Conservation (phyloP, 1,140 invertebrate species). For the Papilio glaucus region DNA sequence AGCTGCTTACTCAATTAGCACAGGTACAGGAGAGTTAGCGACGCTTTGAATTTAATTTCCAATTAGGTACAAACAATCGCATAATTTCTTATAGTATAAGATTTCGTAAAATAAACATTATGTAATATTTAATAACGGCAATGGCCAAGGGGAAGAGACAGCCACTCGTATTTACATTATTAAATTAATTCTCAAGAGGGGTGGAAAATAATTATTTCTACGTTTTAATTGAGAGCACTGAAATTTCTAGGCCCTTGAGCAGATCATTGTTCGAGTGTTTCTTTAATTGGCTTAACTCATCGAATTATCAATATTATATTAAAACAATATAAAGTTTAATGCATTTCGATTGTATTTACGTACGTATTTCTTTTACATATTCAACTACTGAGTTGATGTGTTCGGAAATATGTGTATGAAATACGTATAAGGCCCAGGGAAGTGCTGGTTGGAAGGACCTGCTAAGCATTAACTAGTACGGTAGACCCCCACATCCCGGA, state of each 20-base stretch:
- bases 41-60: neutral
- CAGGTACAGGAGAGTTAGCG: neutral
- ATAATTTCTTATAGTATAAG: conserved; percentile 29
- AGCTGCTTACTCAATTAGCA: neutral
- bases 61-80: conserved; percentile 25
- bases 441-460: conserved; percentile 37
- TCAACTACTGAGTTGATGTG: too few species aligned
- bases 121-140: conserved; percentile 47
- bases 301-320: conserved; percentile 11
- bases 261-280: conserved; percentile 53
- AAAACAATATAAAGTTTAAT: neutral
- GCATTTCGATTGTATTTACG: neutral
- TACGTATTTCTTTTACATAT: too few species aligned
- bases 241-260: conserved; percentile 72
- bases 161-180: conserved; percentile 60
- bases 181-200: conserved; percentile 77
- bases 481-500: conserved; percentile 79
- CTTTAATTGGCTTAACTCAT: conserved; percentile 33
- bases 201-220: conserved; percentile 79
- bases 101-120: conserved; percentile 40
- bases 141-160: conserved; percentile 47
- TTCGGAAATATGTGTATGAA: too few species aligned
- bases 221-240: conserved; percentile 79
- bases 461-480: conserved; percentile 57
- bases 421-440: too few species aligned